Conservation (phyloP, 2,888 invertebrate species). For the Stenurella melanura region DNA sequence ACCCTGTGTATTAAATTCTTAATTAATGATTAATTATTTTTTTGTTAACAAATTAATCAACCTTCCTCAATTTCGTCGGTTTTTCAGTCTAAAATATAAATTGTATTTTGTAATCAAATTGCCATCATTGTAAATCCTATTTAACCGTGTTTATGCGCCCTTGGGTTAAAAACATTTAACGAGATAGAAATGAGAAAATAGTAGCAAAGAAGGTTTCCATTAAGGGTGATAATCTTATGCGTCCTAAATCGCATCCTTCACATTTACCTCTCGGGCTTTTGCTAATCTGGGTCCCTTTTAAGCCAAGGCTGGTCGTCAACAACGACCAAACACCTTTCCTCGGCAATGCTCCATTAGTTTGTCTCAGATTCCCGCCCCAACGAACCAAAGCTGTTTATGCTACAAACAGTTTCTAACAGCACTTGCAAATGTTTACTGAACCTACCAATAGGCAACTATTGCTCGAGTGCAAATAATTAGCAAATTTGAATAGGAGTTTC, state of each 20-base stretch:
- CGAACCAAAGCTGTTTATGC: constrained; percentile 30
- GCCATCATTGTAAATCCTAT: constrained; percentile 21
- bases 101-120: constrained; percentile 11
- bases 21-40: too few relatives aligned
- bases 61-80: neutral
- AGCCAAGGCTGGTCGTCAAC: constrained; percentile 38
- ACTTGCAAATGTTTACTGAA: constrained; percentile 44
- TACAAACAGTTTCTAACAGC: constrained; percentile 40
- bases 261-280: constrained; percentile 33
- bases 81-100: neutral
- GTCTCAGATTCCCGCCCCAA: constrained; percentile 18
- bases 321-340: constrained; percentile 39
- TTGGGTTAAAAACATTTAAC: constrained; percentile 35
- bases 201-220: constrained; percentile 40
- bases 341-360: constrained; percentile 38
- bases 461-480: constrained; percentile 47
- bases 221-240: constrained; percentile 42
- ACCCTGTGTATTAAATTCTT: too few relatives aligned
- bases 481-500: constrained; percentile 43
- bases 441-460: constrained; percentile 42
- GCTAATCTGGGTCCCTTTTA: constrained; percentile 45
- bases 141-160: constrained; percentile 18
- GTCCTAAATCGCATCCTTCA: constrained; percentile 41
- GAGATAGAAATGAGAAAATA: constrained; percentile 41
- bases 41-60: too few relatives aligned